phyloP scores from a whole-genome alignment of 2,888 invertebrate species.

The Trachelus stipa region DNA sequence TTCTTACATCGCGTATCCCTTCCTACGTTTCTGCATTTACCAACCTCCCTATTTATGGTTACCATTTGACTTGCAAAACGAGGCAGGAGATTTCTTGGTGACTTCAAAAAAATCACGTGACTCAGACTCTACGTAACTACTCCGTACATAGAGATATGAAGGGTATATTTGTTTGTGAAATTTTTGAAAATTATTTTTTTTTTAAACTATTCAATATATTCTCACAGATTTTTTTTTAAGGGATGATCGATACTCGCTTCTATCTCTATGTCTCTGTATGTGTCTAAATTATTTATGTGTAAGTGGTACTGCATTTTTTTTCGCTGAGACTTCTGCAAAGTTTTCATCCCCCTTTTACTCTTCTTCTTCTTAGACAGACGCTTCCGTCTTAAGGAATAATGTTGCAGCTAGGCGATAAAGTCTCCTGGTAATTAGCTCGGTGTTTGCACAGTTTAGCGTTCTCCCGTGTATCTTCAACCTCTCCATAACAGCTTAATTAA shows the following conservation, averaged over 20 bases:
- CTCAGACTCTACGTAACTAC: neutral
- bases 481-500: conserved; percentile 50
- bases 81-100: conserved; percentile 37
- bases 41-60: conserved; percentile 45
- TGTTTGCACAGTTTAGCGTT: conserved; percentile 59
- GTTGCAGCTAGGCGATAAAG: conserved; percentile 45
- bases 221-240: neutral
- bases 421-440: conserved; percentile 54
- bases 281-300: neutral
- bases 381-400: conserved; percentile 15
- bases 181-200: too few species aligned
- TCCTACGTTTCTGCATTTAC: conserved; percentile 27
- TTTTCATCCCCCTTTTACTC: neutral
- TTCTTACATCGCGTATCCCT: conserved; percentile 8
- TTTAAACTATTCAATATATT: too few species aligned
- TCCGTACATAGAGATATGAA: too few species aligned
- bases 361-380: conserved; percentile 9
- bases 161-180: too few species aligned
- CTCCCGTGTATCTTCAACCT: conserved; percentile 31
- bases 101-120: conserved; percentile 19
- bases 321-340: neutral
- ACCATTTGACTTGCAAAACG: conserved; percentile 59
- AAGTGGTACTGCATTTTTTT: neutral
- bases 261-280: neutral
- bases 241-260: neutral